Percentiles rank a stretch among this genome's conserved stretches.
Conservation (phyloP, 2,888 invertebrate genomes). For the Tenthredo mesomela region DNA sequence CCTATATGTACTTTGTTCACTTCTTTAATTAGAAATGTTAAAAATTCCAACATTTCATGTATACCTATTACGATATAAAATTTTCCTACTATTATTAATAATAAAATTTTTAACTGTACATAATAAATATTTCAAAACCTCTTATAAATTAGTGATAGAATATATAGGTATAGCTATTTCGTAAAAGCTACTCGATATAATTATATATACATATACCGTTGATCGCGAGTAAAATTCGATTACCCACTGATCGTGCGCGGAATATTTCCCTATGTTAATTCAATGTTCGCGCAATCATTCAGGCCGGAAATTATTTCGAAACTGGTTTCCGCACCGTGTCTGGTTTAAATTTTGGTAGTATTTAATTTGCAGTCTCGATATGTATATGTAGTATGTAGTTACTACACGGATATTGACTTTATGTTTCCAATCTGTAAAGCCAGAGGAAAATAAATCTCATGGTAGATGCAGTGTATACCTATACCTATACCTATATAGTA, state of each 20-base stretch:
- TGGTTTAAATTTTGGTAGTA: constrained; percentile 21
- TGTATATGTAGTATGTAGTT: too few species aligned
- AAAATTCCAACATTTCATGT: neutral
- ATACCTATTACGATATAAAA: too few species aligned
- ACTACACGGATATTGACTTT: constrained; percentile 22
- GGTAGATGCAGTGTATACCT: neutral
- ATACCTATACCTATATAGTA: too few species aligned
- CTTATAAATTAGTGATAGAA: neutral
- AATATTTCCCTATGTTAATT: constrained; percentile 11
- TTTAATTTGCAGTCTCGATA: constrained; percentile 9
- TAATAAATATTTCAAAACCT: neutral
- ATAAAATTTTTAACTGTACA: too few species aligned
- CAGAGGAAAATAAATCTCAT: neutral
- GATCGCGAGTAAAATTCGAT: constrained; percentile 4
- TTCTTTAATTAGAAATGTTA: neutral
- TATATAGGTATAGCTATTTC: neutral
- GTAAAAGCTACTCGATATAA: neutral
- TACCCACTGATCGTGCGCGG: neutral
- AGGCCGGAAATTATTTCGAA: constrained; percentile 39
- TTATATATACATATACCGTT: constrained; percentile 1
- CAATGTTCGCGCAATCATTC: constrained; percentile 4
- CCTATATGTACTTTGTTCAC: neutral
- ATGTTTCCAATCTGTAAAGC: neutral
- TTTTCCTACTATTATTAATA: neutral
- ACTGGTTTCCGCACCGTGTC: neutral